These are phyloP conservation scores for Sparus aurata DNA, from an alignment of 2,797 vertebrate genomes.

Conservation along the genomic window DNA sequence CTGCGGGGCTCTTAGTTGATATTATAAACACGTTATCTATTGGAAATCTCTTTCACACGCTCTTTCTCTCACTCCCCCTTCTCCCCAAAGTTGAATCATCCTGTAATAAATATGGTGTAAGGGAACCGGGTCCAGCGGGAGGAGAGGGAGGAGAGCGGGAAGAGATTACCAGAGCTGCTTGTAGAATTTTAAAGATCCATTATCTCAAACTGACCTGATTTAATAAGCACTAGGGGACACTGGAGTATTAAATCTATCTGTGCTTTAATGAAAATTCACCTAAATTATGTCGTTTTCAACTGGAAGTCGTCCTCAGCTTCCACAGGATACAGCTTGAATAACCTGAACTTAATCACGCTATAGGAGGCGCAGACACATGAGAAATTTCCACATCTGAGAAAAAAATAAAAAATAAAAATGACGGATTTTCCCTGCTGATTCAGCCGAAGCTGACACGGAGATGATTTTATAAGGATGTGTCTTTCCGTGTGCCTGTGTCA, in stretches of 20 bases:
- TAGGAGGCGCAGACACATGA: constrained; percentile 37
- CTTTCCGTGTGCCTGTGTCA: constrained; percentile 62
- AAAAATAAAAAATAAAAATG: constrained; percentile 22
- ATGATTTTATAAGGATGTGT: constrained; percentile 66
- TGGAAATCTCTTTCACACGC: constrained; percentile 76
- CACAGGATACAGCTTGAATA: constrained; percentile 36
- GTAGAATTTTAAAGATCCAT: constrained; percentile 85
- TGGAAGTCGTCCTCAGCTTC: constrained; percentile 56
- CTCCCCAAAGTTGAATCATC: constrained; percentile 71
- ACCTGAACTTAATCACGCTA: constrained; percentile 59
- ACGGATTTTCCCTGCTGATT: constrained; percentile 67
- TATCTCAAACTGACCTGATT: constrained; percentile 82
- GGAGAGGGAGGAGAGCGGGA: constrained; percentile 50
- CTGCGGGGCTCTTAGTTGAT: constrained; percentile 59
- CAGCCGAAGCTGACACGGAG: constrained; percentile 59
- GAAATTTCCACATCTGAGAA: constrained; percentile 44
- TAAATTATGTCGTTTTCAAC: constrained; percentile 73
- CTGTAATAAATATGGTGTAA: constrained; percentile 73
- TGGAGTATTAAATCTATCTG: constrained; percentile 75
- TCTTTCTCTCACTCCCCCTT: constrained; percentile 41
- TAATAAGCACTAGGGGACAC: constrained; percentile 77
- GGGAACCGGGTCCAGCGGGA: constrained; percentile 66
- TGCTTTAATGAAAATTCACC: constrained; percentile 78
- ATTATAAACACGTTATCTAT: constrained; percentile 77
- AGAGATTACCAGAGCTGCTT: constrained; percentile 72